Conservation (phyloP, 1,140 invertebrate genomes). For the Trichonephila inaurata region DNA sequence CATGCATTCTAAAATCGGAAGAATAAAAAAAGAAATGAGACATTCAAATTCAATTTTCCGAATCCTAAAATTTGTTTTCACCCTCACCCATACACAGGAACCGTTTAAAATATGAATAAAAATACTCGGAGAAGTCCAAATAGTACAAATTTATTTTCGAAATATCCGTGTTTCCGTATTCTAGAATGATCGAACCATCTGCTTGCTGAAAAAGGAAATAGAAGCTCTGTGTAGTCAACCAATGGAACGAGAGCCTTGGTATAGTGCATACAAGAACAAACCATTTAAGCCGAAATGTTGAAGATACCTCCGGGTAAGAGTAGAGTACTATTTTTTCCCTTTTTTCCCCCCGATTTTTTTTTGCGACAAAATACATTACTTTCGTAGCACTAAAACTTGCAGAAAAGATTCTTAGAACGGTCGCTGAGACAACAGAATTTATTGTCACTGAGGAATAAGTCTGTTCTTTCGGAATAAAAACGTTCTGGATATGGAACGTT, state of each 20-base stretch:
- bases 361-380: conserved; percentile 64
- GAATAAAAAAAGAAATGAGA: background rate
- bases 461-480: background rate
- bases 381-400: conserved; percentile 60
- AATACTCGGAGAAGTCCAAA: background rate
- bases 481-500: conserved; percentile 12
- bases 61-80: background rate
- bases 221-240: conserved; percentile 3
- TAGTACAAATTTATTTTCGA: conserved; percentile 38
- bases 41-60: conserved; percentile 17
- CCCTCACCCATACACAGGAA: background rate
- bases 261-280: conserved; percentile 43
- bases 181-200: conserved; percentile 35
- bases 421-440: conserved; percentile 70
- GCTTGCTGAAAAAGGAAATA: conserved; percentile 1
- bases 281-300: conserved; percentile 54
- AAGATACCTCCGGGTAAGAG: conserved; percentile 36
- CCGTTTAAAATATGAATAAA: conserved; percentile 4
- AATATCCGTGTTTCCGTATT: background rate
- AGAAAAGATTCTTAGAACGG: conserved; percentile 53
- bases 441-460: conserved; percentile 51
- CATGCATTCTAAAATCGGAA: background rate
- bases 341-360: background rate
- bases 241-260: background rate
- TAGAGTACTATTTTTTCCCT: background rate